These are phyloP conservation scores for human (Homo sapiens) DNA, from an alignment of 2,113 vertebrate species.

Conservation along the genomic window GRCh38 chr5:87651001-87651500, in stretches of 20 bases:
- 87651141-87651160: not conserved
- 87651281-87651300: not conserved
- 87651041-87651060: not conserved
- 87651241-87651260: not conserved
- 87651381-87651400: not conserved
- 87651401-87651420: conserved; percentile 1
- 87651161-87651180: not conserved
- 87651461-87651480: not conserved
- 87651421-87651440: not conserved
- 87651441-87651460: not conserved
- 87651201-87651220: not conserved
- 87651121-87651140: not conserved
- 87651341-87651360: not conserved
- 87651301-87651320: not conserved
- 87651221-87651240: not conserved
- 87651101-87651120: not conserved
- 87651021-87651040: not conserved
- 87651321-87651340: not conserved
- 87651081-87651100: not conserved
- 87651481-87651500: not conserved
- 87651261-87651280: not conserved
- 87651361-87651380: not conserved
- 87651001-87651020: not conserved
- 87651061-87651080: not conserved
- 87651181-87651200: not conserved